Percentiles rank a stretch among this genome's conserved stretches.
Evolutionary conservation across 2,113 vertebrate species (phyloP).

Genomic region (Ondatra zibethicus): DNA sequence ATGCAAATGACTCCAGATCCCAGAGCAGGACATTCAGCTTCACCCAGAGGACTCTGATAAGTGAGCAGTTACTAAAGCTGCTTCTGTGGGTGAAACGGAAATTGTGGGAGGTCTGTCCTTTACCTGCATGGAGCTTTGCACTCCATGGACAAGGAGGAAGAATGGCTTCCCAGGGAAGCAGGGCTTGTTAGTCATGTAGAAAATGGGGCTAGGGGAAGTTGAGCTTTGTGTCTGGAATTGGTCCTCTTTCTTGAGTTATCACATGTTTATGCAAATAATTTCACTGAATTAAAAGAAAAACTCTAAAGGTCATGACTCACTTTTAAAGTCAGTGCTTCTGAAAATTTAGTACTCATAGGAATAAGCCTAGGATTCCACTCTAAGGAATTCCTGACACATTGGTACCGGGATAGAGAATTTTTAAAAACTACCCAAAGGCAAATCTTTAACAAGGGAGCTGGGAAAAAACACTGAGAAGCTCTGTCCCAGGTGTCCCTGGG

Average conservation of each 20-base stretch:
- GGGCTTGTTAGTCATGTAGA: neutral
- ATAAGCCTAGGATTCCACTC: neutral
- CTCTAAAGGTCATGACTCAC: neutral
- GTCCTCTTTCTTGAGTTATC: neutral
- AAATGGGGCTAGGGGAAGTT: neutral
- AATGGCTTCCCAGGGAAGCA: neutral
- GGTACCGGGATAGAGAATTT: neutral
- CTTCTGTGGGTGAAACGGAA: neutral
- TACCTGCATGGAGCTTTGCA: neutral
- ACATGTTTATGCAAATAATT: constrained; percentile 21
- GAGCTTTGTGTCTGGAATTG: neutral
- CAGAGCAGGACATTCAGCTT: neutral
- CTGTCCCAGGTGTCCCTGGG: neutral
- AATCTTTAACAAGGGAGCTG: neutral
- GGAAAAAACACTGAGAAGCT: neutral
- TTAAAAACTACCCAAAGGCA: neutral
- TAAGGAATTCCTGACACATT: constrained; percentile 20
- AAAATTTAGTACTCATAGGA: neutral
- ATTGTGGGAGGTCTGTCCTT: neutral
- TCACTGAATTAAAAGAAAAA: neutral
- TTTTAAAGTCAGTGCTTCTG: neutral
- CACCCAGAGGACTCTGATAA: neutral
- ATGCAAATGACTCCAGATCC: neutral
- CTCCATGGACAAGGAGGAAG: neutral
- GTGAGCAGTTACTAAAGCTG: neutral